phyloP scores from a whole-genome alignment of 2,888 invertebrate genomes.

The Parascotia fuliginaria region DNA sequence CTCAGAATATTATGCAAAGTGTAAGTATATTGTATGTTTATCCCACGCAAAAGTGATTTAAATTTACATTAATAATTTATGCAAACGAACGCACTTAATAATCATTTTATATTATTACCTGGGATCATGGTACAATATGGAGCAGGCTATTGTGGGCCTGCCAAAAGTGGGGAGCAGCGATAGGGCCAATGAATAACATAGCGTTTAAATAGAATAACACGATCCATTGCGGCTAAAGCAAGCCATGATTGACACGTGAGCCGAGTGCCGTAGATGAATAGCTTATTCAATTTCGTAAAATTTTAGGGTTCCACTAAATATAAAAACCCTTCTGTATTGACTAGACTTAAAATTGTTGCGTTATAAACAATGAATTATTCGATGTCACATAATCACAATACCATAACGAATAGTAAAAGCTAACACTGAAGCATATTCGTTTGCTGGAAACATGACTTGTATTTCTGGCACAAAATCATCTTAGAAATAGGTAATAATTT shows the following conservation, averaged over 20 bases:
- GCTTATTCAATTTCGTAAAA: constrained; percentile 59
- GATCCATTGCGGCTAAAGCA: constrained; percentile 69
- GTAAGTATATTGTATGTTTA: no score
- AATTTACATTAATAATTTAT: constrained; percentile 23
- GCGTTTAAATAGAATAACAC: constrained; percentile 78
- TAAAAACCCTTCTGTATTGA: not conserved
- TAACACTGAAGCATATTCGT: no score
- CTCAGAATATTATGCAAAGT: no score
- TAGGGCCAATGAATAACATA: constrained; percentile 81
- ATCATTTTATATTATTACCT: constrained; percentile 54
- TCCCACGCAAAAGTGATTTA: no score
- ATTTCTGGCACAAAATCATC: no score
- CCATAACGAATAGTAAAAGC: no score
- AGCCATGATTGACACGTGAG: constrained; percentile 83
- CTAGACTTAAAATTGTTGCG: not conserved
- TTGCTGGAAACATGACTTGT: no score
- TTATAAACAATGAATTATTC: no score
- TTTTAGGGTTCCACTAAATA: constrained; percentile 32
- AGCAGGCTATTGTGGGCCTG: constrained; percentile 59
- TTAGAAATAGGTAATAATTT: no score
- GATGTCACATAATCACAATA: no score
- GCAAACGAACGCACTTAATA: constrained; percentile 40
- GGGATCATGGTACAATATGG: constrained; percentile 62
- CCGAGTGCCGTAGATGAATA: constrained; percentile 66
- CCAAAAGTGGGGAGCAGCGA: constrained; percentile 66